Conservation (phyloP, 2,797 vertebrate species). For the Gymnodraco acuticeps region DNA sequence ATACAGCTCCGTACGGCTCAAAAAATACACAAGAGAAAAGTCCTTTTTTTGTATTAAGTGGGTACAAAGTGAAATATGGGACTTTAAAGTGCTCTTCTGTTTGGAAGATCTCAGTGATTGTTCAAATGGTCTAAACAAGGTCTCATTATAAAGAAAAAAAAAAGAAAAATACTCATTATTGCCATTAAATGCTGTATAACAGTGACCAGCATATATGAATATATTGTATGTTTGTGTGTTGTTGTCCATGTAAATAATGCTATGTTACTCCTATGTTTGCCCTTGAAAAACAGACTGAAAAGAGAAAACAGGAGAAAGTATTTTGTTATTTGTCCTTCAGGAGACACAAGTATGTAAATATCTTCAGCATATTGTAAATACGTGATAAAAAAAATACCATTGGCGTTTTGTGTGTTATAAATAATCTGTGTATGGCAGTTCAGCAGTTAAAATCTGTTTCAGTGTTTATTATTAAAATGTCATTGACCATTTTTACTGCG, state of each 20-base stretch:
- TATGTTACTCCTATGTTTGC: constrained; percentile 81
- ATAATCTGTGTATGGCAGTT: constrained; percentile 88
- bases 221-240: constrained; percentile 86
- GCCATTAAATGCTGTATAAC: constrained; percentile 85
- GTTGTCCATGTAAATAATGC: constrained; percentile 89
- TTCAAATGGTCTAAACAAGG: constrained; percentile 57
- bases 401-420: constrained; percentile 88
- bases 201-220: constrained; percentile 83
- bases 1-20: constrained; percentile 50
- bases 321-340: constrained; percentile 90
- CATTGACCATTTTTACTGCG: constrained; percentile 82
- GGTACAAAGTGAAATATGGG: constrained; percentile 54
- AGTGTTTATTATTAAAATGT: constrained; percentile 92
- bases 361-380: constrained; percentile 91
- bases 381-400: constrained; percentile 79
- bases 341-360: constrained; percentile 83
- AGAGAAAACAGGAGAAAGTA: constrained; percentile 80
- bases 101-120: constrained; percentile 55
- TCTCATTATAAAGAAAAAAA: constrained; percentile 45
- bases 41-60: constrained; percentile 62
- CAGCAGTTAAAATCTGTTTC: constrained; percentile 86
- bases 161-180: constrained; percentile 61
- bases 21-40: constrained; percentile 55
- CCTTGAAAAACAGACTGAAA: constrained; percentile 77
- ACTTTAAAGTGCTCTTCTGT: constrained; percentile 64